Conservation (phyloP, 2,888 invertebrate species). For the Tipula helvola region DNA sequence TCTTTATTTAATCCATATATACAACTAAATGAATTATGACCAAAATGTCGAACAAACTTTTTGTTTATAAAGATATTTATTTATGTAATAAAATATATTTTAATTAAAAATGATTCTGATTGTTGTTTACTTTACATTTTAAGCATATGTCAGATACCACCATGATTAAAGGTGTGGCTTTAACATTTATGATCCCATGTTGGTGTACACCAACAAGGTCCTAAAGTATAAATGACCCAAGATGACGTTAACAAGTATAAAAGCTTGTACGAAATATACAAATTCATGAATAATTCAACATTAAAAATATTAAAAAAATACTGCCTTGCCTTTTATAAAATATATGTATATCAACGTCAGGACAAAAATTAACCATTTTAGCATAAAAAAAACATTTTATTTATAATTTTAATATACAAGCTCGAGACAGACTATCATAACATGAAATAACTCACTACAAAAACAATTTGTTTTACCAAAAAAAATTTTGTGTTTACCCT, state of each 20-base stretch:
- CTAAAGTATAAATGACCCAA: neutral
- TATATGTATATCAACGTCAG: neutral
- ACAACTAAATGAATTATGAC: neutral
- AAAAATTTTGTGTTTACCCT: neutral
- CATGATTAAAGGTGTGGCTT: too few species aligned
- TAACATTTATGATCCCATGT: too few species aligned
- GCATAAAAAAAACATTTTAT: neutral
- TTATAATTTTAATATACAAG: neutral
- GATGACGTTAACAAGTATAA: neutral
- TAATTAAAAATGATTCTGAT: too few species aligned
- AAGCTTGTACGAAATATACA: too few species aligned
- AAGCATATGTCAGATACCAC: too few species aligned
- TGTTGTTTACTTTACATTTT: too few species aligned
- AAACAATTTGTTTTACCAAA: neutral
- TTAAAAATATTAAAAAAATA: neutral
- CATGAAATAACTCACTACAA: neutral
- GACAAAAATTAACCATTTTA: neutral
- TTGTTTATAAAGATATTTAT: too few species aligned
- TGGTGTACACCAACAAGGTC: neutral
- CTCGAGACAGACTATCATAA: neutral
- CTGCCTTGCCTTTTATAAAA: neutral
- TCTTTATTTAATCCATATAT: neutral
- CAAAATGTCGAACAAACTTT: neutral
- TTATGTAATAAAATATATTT: too few species aligned
- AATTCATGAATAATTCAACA: too few species aligned